phyloP scores from a whole-genome alignment of 2,888 invertebrate species.

The Drosophila sordidula region DNA sequence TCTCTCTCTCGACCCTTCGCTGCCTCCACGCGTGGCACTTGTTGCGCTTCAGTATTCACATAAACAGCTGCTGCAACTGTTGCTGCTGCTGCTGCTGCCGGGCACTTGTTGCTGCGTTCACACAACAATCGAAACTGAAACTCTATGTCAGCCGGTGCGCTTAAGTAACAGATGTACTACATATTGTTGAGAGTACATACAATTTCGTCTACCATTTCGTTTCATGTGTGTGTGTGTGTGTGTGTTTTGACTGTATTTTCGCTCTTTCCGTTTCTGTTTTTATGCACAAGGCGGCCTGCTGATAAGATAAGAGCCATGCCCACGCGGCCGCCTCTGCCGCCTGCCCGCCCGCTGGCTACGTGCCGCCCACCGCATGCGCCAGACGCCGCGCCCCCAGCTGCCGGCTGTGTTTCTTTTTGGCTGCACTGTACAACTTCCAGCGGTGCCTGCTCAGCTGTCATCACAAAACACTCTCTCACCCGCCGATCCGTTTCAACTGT shows the following conservation, averaged over 20 bases:
- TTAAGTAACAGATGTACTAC: conserved; percentile 67
- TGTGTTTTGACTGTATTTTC: conserved; percentile 37
- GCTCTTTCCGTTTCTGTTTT: conserved; percentile 46
- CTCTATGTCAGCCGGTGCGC: conserved; percentile 61
- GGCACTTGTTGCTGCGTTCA: conserved; percentile 80
- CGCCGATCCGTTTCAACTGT: background rate
- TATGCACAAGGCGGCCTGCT: conserved; percentile 41
- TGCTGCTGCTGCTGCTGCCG: conserved; percentile 28
- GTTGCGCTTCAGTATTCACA: conserved; percentile 64
- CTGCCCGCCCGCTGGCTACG: conserved; percentile 46
- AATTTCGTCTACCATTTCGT: conserved; percentile 25
- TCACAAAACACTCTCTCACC: background rate
- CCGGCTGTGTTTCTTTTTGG: background rate
- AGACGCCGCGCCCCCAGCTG: conserved; percentile 40
- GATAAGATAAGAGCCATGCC: conserved; percentile 68
- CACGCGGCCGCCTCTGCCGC: conserved; percentile 3
- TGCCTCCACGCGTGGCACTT: conserved; percentile 61
- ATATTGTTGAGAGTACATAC: conserved; percentile 36
- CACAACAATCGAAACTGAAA: conserved; percentile 78
- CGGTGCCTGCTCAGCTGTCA: conserved; percentile 1
- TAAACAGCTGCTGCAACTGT: conserved; percentile 31
- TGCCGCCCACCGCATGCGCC: conserved; percentile 60
- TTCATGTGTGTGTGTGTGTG: conserved; percentile 14
- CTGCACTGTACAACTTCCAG: background rate
- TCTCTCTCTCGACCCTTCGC: background rate